phyloP scores from a whole-genome alignment of 1,140 invertebrate genomes.

The Heliconius hewitsoni region DNA sequence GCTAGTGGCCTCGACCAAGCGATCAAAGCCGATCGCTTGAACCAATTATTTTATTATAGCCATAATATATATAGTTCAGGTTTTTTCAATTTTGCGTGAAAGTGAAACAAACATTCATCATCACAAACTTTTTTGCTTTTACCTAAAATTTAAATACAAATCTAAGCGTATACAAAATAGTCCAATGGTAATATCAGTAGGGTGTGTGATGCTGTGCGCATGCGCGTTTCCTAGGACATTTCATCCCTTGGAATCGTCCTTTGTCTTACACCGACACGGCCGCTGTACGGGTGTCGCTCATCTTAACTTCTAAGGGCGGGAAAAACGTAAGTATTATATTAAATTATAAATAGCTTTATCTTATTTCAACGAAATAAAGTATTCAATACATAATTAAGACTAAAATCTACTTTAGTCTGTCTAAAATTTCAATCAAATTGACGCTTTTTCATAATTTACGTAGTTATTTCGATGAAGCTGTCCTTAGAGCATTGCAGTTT shows the following conservation, averaged over 20 bases:
- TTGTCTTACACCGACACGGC: constrained; percentile 35
- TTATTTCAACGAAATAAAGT: background rate
- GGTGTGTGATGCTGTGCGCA: constrained; percentile 35
- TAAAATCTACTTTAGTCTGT: background rate
- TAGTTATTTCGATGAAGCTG: background rate
- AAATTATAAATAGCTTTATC: background rate
- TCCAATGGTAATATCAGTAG: constrained; percentile 19
- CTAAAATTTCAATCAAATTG: background rate
- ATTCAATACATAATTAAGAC: background rate
- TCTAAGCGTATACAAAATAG: background rate
- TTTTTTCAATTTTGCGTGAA: no score
- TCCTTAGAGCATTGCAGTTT: background rate
- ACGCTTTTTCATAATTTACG: background rate
- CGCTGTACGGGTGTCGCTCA: background rate
- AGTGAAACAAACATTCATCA: no score
- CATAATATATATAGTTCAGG: no score
- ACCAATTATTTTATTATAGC: no score
- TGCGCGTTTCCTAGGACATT: constrained; percentile 33
- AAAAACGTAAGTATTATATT: constrained; percentile 34
- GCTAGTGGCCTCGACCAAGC: no score
- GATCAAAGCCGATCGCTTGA: no score
- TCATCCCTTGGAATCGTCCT: constrained; percentile 38
- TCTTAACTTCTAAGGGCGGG: constrained; percentile 37
- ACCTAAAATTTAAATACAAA: background rate
- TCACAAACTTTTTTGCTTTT: no score